Conservation (phyloP, 1,140 invertebrate species). For the Dreissena polymorpha region DNA sequence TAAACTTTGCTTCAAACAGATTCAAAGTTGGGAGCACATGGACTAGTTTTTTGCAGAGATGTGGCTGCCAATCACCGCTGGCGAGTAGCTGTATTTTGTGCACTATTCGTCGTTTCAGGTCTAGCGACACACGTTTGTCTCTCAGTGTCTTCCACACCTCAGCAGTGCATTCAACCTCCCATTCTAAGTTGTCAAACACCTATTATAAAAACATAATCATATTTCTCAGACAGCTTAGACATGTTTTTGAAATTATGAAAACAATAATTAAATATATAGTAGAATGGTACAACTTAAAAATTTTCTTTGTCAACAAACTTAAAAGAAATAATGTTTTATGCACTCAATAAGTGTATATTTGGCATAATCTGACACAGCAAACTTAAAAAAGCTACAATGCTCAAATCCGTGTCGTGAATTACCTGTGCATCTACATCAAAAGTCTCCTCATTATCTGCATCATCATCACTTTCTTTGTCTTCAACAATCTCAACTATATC, state of each 20-base stretch:
- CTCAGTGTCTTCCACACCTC: conserved; percentile 69
- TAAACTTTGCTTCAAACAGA: conserved; percentile 69
- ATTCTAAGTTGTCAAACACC: conserved; percentile 71
- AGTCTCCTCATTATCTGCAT: conserved; percentile 38
- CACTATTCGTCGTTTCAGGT: conserved; percentile 67
- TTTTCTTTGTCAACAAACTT: too few relatives aligned
- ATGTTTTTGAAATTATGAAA: too few relatives aligned
- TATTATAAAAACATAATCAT: conserved; percentile 19
- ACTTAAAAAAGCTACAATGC: too few relatives aligned
- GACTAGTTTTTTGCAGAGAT: conserved; percentile 59
- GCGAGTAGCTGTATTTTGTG: conserved; percentile 67
- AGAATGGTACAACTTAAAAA: too few relatives aligned
- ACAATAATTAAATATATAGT: too few relatives aligned
- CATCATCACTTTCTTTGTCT: conserved; percentile 23
- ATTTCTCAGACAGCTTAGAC: too few relatives aligned
- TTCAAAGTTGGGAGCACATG: conserved; percentile 63
- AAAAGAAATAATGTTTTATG: too few relatives aligned
- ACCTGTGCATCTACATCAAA: conserved; percentile 40
- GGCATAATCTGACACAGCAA: too few relatives aligned
- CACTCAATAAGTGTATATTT: too few relatives aligned
- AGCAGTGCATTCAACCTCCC: conserved; percentile 77
- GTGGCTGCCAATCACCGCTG: conserved; percentile 67
- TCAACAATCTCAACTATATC: conserved; percentile 44
- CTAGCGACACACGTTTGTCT: conserved; percentile 60
- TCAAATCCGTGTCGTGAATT: too few relatives aligned